Percentiles rank a stretch among this genome's conserved stretches.
Conservation (phyloP, 2,113 vertebrate species). For the Alouatta palliata region DNA sequence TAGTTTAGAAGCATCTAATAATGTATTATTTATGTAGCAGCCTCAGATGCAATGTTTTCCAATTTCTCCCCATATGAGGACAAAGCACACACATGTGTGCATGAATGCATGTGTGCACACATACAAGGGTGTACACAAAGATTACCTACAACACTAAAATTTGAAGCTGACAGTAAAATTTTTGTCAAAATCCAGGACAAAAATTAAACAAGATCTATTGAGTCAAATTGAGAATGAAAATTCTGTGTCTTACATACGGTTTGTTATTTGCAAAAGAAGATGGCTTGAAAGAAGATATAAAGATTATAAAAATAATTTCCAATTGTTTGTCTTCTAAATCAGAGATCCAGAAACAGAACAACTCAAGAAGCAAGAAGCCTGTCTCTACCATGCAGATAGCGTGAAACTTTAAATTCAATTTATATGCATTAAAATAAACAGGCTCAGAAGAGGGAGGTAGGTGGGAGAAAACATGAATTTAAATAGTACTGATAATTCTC, state of each 20-base stretch:
- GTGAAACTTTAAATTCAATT: not conserved
- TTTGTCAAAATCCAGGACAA: not conserved
- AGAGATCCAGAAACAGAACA: not conserved
- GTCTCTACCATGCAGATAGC: not conserved
- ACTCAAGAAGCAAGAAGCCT: not conserved
- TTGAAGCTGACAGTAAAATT: not conserved
- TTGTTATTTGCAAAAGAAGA: not conserved
- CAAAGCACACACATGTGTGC: not conserved
- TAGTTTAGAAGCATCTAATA: slow-evolving; percentile 17
- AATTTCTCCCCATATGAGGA: not conserved
- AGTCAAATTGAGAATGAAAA: slow-evolving; percentile 3
- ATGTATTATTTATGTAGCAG: not conserved
- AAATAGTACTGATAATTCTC: not conserved
- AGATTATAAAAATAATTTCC: not conserved
- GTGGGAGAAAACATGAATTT: not conserved
- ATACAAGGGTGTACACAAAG: rapidly evolving
- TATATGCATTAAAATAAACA: not conserved
- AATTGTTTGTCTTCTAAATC: not conserved
- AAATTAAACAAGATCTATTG: not conserved
- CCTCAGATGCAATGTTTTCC: not conserved
- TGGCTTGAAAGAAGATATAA: not conserved
- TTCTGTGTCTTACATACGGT: not conserved
- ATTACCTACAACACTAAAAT: not conserved
- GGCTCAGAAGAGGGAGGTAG: not conserved
- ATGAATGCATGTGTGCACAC: rapidly evolving